These are phyloP conservation scores for Lasioglossum zephyrum DNA, from an alignment of 2,888 invertebrate genomes.

Conservation along the genomic window DNA sequence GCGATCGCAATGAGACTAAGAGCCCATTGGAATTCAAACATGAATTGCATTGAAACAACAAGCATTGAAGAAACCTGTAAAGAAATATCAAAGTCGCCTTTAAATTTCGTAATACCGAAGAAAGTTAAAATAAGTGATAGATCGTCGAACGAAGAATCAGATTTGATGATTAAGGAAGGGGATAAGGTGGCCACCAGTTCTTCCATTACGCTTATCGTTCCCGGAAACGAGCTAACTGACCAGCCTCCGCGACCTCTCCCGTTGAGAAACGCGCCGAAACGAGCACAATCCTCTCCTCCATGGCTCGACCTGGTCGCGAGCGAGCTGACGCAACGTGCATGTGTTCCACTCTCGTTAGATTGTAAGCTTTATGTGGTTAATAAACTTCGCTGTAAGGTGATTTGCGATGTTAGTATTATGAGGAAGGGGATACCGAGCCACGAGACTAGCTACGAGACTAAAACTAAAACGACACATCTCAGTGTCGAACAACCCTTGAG, in stretches of 20 bases:
- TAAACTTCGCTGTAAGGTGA: slow-evolving; percentile 58
- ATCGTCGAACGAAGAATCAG: slow-evolving; percentile 45
- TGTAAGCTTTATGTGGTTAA: slow-evolving; percentile 77
- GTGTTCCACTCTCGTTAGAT: slow-evolving; percentile 84
- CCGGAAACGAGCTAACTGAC: slow-evolving; percentile 82
- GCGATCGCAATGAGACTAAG: slow-evolving; percentile 61
- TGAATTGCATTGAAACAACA: neutral
- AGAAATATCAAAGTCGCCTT: slow-evolving; percentile 37
- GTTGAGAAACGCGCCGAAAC: slow-evolving; percentile 70
- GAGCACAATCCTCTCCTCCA: slow-evolving; percentile 75
- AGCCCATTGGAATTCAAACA: slow-evolving; percentile 28
- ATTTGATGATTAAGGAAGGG: slow-evolving; percentile 68
- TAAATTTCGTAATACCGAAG: slow-evolving; percentile 33
- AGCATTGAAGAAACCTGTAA: slow-evolving; percentile 18
- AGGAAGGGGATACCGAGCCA: slow-evolving; percentile 53
- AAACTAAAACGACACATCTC: slow-evolving; percentile 44
- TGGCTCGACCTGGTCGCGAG: slow-evolving; percentile 79
- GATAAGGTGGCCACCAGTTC: slow-evolving; percentile 79
- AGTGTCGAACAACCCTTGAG: slow-evolving; percentile 34
- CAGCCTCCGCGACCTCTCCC: slow-evolving; percentile 79
- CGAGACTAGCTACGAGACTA: slow-evolving; percentile 51
- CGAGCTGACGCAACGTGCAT: slow-evolving; percentile 83
- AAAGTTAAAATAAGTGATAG: slow-evolving; percentile 30
- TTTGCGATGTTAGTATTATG: slow-evolving; percentile 55
- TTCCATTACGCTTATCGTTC: slow-evolving; percentile 85